Evolutionary conservation across 2,113 vertebrate species (phyloP).

Genomic region (Gopherus flavomarginatus): DNA sequence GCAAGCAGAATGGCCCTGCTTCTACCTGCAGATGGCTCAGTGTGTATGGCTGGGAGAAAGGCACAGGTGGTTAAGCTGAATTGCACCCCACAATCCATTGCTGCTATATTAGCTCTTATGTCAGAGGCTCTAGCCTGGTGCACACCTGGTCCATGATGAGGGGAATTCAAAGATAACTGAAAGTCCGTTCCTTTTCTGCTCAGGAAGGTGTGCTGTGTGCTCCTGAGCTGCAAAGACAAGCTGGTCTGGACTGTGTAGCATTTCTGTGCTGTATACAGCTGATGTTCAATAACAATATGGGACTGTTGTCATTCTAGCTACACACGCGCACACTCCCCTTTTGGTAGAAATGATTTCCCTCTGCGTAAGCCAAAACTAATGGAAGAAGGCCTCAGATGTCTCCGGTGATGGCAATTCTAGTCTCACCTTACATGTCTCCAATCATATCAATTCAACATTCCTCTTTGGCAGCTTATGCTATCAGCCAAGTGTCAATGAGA

Average conservation of each 20-base stretch:
- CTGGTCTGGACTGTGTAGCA: neutral
- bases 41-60: neutral
- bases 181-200: neutral
- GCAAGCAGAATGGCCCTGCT: neutral
- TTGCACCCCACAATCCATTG: neutral
- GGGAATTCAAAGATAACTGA: neutral
- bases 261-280: neutral
- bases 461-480: neutral
- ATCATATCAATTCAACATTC: neutral
- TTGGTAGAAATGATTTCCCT: neutral
- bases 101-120: neutral
- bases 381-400: neutral
- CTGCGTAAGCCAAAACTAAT: neutral
- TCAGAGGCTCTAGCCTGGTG: neutral
- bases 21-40: accelerated
- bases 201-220: neutral
- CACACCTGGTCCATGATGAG: accelerated
- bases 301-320: neutral
- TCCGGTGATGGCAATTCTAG: neutral
- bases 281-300: neutral
- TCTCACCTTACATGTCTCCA: neutral
- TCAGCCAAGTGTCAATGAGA: neutral
- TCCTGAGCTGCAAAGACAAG: neutral
- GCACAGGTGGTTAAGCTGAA: neutral
- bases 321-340: neutral